These are phyloP conservation scores for Protophormia terraenovae DNA, from an alignment of 2,888 invertebrate genomes.

Conservation along the genomic window DNA sequence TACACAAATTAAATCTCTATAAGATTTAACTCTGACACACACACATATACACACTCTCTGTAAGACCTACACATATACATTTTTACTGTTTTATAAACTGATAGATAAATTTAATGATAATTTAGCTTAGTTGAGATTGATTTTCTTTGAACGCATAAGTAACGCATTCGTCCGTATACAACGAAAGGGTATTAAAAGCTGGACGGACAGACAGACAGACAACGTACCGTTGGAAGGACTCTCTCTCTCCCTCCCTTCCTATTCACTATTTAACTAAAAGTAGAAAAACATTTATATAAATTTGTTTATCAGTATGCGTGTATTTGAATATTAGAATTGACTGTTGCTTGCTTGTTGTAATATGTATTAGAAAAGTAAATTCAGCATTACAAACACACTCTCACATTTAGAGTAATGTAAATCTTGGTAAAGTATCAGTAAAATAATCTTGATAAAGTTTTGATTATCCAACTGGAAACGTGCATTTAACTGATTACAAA, in stretches of 20 bases:
- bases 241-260: neutral
- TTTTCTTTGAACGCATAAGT: slow-evolving; percentile 66
- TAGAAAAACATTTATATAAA: neutral
- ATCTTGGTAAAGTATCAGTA: slow-evolving; percentile 54
- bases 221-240: too few species aligned
- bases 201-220: too few species aligned
- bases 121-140: slow-evolving; percentile 64
- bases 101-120: slow-evolving; percentile 66
- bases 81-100: slow-evolving; percentile 45
- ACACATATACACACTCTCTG: neutral
- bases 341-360: slow-evolving; percentile 48
- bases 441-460: slow-evolving; percentile 69
- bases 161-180: slow-evolving; percentile 63
- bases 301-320: neutral
- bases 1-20: slow-evolving; percentile 57
- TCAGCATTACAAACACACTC: slow-evolving; percentile 3
- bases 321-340: slow-evolving; percentile 25
- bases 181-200: slow-evolving; percentile 61
- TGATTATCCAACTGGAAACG: slow-evolving; percentile 72
- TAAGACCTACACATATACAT: neutral
- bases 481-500: slow-evolving; percentile 72
- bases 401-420: slow-evolving; percentile 6
- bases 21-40: slow-evolving; percentile 21
- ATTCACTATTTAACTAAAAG: neutral
- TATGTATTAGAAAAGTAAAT: slow-evolving; percentile 40